Percentiles rank a stretch among this genome's conserved stretches.
These are phyloP conservation scores for Alca torda DNA, from an alignment of 2,797 vertebrate genomes.

Conservation along the genomic window DNA sequence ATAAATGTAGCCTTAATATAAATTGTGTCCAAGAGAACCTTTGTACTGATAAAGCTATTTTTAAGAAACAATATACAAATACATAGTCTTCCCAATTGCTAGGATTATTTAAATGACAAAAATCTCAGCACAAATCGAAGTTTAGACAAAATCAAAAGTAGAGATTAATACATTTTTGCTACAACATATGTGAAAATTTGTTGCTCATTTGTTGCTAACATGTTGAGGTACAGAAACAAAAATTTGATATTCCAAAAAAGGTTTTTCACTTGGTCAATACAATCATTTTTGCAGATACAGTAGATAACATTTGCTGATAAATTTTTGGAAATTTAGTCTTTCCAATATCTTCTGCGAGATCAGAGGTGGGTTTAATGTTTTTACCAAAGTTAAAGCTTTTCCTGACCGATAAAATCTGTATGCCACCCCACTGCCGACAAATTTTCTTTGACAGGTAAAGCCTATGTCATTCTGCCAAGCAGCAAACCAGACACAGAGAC, in stretches of 20 bases:
- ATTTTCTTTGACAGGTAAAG: neutral
- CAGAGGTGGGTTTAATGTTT: neutral
- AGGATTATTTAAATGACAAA: neutral
- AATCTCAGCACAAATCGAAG: neutral
- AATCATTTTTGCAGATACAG: neutral
- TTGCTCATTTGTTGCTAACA: neutral
- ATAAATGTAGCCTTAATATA: neutral
- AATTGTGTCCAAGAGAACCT: neutral
- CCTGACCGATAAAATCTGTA: neutral
- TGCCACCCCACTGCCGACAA: neutral
- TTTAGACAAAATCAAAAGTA: neutral
- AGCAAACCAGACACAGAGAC: neutral
- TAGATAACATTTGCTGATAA: neutral
- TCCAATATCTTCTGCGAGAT: neutral
- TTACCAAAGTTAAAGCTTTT: neutral
- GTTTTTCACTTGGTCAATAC: neutral
- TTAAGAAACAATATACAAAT: neutral
- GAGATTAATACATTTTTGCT: neutral
- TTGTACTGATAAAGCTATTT: neutral
- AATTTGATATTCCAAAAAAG: neutral
- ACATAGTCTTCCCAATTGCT: neutral
- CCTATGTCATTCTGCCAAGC: neutral
- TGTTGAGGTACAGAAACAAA: neutral
- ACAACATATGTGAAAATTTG: neutral
- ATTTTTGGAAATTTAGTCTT: neutral